Evolutionary conservation across 2,113 vertebrate species (phyloP).

Genomic region (Seriola rivoliana): DNA sequence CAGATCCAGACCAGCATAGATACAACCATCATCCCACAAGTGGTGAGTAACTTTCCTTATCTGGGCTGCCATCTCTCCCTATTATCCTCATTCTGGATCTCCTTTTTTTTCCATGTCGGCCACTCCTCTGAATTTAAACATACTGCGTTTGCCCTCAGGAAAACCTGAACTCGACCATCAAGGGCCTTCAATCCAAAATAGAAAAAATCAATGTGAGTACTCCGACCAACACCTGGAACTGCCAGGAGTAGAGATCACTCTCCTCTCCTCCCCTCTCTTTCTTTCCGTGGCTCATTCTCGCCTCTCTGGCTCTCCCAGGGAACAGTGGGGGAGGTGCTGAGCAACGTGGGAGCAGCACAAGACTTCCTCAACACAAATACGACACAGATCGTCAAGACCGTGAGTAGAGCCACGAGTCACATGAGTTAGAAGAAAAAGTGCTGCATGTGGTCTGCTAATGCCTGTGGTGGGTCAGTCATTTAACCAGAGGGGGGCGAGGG

Average conservation of each 20-base stretch:
- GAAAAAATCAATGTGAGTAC: conserved; percentile 78
- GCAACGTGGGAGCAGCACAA: conserved; percentile 68
- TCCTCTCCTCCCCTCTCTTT: neutral
- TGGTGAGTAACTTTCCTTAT: conserved; percentile 74
- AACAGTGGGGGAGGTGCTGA: conserved; percentile 66
- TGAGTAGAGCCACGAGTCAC: conserved; percentile 81
- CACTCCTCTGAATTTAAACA: conserved; percentile 18
- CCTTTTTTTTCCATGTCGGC: neutral
- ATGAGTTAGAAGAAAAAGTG: conserved; percentile 46
- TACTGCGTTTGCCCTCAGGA: conserved; percentile 70
- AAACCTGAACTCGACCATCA: conserved; percentile 74
- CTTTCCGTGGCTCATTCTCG: neutral
- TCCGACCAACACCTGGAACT: neutral
- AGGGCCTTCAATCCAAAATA: conserved; percentile 33
- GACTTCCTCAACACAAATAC: conserved; percentile 79
- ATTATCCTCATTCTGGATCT: neutral
- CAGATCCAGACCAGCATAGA: conserved; percentile 78
- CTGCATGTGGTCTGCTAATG: conserved; percentile 55
- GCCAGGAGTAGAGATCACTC: neutral
- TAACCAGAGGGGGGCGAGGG: conserved; percentile 24
- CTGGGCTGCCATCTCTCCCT: neutral
- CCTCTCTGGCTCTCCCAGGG: conserved; percentile 67
- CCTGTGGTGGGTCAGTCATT: conserved; percentile 51
- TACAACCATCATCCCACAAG: conserved; percentile 60
- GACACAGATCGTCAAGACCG: conserved; percentile 79